phyloP scores from a whole-genome alignment of 2,797 vertebrate species.

The Anomalospiza imberbis region DNA sequence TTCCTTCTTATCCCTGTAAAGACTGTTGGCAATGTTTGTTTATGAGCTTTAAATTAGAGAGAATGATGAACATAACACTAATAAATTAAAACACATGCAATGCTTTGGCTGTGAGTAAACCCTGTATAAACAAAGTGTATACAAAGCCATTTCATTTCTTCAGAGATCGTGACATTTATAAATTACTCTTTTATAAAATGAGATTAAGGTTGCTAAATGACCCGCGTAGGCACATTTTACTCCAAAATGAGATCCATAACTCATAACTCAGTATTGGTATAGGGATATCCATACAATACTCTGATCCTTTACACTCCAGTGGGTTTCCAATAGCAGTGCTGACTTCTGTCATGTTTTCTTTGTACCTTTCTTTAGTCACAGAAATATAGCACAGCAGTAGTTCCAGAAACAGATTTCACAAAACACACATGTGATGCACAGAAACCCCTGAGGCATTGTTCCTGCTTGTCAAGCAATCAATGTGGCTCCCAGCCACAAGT shows the following conservation, averaged over 20 bases:
- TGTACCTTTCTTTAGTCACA: conserved; percentile 10
- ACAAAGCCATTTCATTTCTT: conserved; percentile 51
- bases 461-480: not conserved
- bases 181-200: conserved; percentile 54
- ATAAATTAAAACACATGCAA: conserved; percentile 27
- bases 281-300: not conserved
- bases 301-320: not conserved
- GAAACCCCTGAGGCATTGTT: conserved; percentile 7
- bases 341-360: conserved; percentile 8
- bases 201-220: conserved; percentile 64
- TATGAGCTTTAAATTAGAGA: conserved; percentile 16
- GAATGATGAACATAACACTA: not conserved
- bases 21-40: not conserved
- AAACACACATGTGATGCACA: conserved; percentile 1
- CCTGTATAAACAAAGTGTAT: conserved; percentile 3
- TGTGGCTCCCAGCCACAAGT: conserved; percentile 1
- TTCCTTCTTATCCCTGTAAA: not conserved
- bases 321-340: not conserved
- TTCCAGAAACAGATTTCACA: conserved; percentile 29
- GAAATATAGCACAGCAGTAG: not conserved
- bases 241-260: conserved; percentile 58
- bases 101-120: not conserved
- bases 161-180: conserved; percentile 56
- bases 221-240: conserved; percentile 22
- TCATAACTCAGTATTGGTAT: conserved; percentile 23